phyloP scores from a whole-genome alignment of 2,888 invertebrate genomes.

The Agonopterix subpropinquella region DNA sequence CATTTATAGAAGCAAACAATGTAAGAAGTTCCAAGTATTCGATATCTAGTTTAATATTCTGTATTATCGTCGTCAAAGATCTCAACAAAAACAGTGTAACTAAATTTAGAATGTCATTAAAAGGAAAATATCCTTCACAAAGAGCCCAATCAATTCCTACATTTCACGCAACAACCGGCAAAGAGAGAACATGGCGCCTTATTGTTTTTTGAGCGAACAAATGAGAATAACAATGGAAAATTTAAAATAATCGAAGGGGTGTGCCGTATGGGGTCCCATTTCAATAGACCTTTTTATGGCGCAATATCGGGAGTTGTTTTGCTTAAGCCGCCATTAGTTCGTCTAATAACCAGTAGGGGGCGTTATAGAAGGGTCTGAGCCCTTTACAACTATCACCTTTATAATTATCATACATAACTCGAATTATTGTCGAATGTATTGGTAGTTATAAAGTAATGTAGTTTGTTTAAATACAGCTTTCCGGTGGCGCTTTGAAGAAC shows the following conservation, averaged over 20 bases:
- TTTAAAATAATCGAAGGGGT: constrained; percentile 58
- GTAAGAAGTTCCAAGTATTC: no score
- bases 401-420: constrained; percentile 57
- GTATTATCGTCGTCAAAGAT: no score
- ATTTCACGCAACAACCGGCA: constrained; percentile 12
- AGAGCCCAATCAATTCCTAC: constrained; percentile 7
- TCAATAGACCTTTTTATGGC: constrained; percentile 57
- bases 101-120: no score
- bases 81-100: no score
- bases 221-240: constrained; percentile 47
- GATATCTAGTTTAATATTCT: no score
- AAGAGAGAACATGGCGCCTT: constrained; percentile 20
- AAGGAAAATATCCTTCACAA: constrained; percentile 1
- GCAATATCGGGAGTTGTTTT: constrained; percentile 52
- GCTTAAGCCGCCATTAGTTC: constrained; percentile 58
- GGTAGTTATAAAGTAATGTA: constrained; percentile 61
- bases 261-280: constrained; percentile 37
- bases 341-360: constrained; percentile 51
- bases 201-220: constrained; percentile 36
- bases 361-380: constrained; percentile 12
- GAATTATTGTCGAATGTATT: constrained; percentile 50
- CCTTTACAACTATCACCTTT: constrained; percentile 43
- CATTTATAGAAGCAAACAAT: no score
- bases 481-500: constrained; percentile 32
- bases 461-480: constrained; percentile 66